A percentile compares a stretch with the other conserved stretches of the same genome.
Conservation (phyloP, 2,113 vertebrate genomes). For the Carettochelys insculpta region DNA sequence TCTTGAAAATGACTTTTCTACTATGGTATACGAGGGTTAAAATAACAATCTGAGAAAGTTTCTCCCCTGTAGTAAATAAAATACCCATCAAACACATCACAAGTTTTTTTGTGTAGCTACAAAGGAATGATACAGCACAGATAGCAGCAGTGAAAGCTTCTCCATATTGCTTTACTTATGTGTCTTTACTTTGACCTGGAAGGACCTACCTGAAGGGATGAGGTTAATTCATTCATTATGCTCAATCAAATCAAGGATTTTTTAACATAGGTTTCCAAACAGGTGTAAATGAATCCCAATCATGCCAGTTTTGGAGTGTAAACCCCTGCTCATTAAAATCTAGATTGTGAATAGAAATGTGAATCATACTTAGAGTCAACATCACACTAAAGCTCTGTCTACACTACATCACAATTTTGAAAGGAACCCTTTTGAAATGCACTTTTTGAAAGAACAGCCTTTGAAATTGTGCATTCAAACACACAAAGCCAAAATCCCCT, state of each 20-base stretch:
- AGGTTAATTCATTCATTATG: background rate
- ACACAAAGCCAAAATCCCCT: no score
- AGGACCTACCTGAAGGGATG: background rate
- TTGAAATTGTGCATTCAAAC: no score
- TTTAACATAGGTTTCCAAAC: conserved; percentile 7
- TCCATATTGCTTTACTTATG: background rate
- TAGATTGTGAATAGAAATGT: conserved; percentile 52
- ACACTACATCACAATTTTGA: no score
- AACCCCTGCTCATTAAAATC: conserved; percentile 50
- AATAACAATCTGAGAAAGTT: background rate
- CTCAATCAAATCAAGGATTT: background rate
- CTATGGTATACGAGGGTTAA: background rate
- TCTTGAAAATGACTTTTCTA: background rate
- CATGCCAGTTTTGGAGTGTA: conserved; percentile 31
- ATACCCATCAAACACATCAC: background rate
- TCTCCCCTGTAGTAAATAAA: background rate
- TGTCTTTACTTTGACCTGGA: background rate
- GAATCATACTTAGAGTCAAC: conserved; percentile 47
- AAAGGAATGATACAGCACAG: background rate
- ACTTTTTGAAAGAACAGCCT: no score
- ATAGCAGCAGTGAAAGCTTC: background rate
- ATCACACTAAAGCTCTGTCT: no score
- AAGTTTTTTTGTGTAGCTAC: background rate
- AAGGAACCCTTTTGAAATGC: no score
- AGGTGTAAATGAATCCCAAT: conserved; percentile 40